Conservation (phyloP, 2,113 vertebrate genomes). For the Maccullochella peelii region DNA sequence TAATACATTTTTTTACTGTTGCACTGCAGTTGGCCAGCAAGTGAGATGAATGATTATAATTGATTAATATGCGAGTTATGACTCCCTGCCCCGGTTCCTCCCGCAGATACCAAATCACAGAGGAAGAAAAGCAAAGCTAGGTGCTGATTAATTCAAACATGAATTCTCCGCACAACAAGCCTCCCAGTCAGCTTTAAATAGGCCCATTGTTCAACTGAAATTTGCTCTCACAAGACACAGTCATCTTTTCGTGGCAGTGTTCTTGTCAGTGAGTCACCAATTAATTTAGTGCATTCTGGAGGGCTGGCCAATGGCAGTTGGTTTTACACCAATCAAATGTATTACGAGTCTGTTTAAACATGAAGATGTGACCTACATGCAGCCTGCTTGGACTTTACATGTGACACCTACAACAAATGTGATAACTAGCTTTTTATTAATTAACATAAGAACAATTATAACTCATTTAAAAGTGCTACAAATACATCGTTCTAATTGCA, state of each 20-base stretch:
- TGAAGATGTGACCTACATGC: background rate
- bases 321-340: conserved; percentile 29
- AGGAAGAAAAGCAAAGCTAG: conserved; percentile 70
- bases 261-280: conserved; percentile 53
- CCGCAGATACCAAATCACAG: conserved; percentile 67
- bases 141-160: conserved; percentile 77
- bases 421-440: background rate
- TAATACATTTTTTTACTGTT: conserved; percentile 12
- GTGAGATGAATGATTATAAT: conserved; percentile 64
- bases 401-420: background rate
- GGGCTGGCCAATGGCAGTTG: conserved; percentile 36
- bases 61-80: conserved; percentile 67
- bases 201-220: conserved; percentile 73
- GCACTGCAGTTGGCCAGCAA: conserved; percentile 20
- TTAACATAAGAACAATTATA: background rate
- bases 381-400: background rate
- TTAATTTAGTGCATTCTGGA: conserved; percentile 53
- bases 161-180: conserved; percentile 71
- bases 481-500: background rate
- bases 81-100: conserved; percentile 50
- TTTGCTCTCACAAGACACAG: conserved; percentile 43
- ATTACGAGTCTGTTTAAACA: conserved; percentile 6
- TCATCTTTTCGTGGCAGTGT: conserved; percentile 40
- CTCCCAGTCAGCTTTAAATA: conserved; percentile 75
- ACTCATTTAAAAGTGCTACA: background rate